Percentiles rank a stretch among this genome's conserved stretches.
These are phyloP conservation scores for Macaria notata DNA, from an alignment of 2,888 invertebrate species.

Conservation along the genomic window DNA sequence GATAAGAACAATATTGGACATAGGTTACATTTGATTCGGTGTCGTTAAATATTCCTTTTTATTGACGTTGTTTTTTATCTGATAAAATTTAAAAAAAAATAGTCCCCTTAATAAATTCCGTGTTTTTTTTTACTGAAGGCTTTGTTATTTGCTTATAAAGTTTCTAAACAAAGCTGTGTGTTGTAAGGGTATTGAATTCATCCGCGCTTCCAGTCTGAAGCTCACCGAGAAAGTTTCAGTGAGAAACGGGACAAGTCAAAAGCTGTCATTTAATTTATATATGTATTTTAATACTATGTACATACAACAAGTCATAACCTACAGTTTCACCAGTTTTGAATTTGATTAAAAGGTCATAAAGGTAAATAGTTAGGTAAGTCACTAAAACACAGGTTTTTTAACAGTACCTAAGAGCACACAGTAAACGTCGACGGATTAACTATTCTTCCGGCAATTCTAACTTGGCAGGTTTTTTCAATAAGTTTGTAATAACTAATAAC, in stretches of 20 bases:
- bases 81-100: too few species aligned
- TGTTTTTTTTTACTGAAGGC: background rate
- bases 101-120: background rate
- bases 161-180: constrained; percentile 1
- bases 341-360: too few species aligned
- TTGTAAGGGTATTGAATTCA: constrained; percentile 18
- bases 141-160: background rate
- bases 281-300: too few species aligned
- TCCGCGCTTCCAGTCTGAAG: constrained; percentile 12
- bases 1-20: constrained; percentile 7
- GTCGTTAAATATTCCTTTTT: background rate
- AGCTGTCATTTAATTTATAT: background rate
- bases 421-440: too few species aligned
- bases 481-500: too few species aligned
- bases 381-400: too few species aligned
- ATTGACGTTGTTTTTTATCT: background rate
- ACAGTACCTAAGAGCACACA: too few species aligned
- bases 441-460: too few species aligned
- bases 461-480: too few species aligned
- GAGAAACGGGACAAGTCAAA: constrained; percentile 20
- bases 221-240: constrained; percentile 22
- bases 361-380: too few species aligned
- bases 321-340: too few species aligned
- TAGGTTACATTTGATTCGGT: background rate
- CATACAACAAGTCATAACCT: too few species aligned